phyloP scores from a whole-genome alignment of 2,797 vertebrate genomes.

The Champsocephalus gunnari region DNA sequence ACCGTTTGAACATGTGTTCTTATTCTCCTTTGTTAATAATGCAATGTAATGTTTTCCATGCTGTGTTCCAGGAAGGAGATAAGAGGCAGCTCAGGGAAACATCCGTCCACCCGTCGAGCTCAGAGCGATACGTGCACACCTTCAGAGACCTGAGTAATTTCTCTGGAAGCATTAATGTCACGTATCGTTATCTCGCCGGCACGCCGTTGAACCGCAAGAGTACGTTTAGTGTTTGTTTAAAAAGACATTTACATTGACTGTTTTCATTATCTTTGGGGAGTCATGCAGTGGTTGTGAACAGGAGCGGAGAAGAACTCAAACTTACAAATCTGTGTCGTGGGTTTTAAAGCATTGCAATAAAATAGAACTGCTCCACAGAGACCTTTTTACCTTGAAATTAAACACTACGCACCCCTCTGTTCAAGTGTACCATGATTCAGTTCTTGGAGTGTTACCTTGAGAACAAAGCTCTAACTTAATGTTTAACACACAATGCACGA shows the following conservation, averaged over 20 bases:
- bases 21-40: slow-evolving; percentile 1
- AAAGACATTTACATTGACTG: slow-evolving; percentile 20
- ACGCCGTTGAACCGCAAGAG: slow-evolving; percentile 94
- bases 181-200: slow-evolving; percentile 95
- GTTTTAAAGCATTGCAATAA: slow-evolving; percentile 33
- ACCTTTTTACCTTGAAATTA: slow-evolving; percentile 21
- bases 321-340: slow-evolving; percentile 18
- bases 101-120: slow-evolving; percentile 91
- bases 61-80: slow-evolving; percentile 90
- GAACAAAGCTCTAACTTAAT: neutral
- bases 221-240: slow-evolving; percentile 81
- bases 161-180: slow-evolving; percentile 96
- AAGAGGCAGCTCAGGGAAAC: slow-evolving; percentile 93
- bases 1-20: neutral
- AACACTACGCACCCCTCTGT: slow-evolving; percentile 8
- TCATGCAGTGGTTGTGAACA: neutral
- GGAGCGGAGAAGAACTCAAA: slow-evolving; percentile 15
- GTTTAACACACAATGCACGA: neutral
- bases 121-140: slow-evolving; percentile 92
- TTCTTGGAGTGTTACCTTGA: slow-evolving; percentile 1
- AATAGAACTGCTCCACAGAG: slow-evolving; percentile 35
- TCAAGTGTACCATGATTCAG: neutral
- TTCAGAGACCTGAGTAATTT: slow-evolving; percentile 97
- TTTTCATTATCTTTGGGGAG: slow-evolving; percentile 5
- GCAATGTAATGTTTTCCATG: slow-evolving; percentile 20